phyloP scores from a whole-genome alignment of 1,140 invertebrate species.

The Hyposmocoma kahamanoa region DNA sequence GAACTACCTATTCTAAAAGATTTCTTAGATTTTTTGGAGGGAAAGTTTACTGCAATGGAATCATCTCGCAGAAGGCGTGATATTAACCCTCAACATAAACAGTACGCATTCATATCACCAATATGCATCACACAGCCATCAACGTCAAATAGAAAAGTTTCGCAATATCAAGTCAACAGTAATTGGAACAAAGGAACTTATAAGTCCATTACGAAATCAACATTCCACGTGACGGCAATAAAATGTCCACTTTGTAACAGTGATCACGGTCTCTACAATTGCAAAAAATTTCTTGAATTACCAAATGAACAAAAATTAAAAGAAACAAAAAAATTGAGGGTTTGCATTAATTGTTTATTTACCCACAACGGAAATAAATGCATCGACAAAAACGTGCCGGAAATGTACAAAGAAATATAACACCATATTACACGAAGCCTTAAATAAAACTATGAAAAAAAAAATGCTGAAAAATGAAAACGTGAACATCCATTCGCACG shows the following conservation, averaged over 20 bases:
- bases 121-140: too few relatives aligned
- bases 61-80: not conserved
- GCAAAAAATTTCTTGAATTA: constrained; percentile 10
- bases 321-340: not conserved
- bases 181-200: too few relatives aligned
- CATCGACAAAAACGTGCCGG: constrained; percentile 7
- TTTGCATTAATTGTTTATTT: constrained; percentile 16
- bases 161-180: too few relatives aligned
- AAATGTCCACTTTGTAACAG: constrained; percentile 14
- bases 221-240: constrained; percentile 4
- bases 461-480: too few relatives aligned
- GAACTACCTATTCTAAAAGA: not conserved
- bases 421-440: not conserved
- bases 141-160: too few relatives aligned
- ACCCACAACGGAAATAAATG: constrained; percentile 11
- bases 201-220: constrained; percentile 1
- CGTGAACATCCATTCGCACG: too few relatives aligned
- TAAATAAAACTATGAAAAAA: too few relatives aligned
- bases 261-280: constrained; percentile 13
- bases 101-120: too few relatives aligned
- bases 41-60: not conserved
- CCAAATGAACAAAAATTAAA: constrained; percentile 10
- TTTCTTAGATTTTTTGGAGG: not conserved
- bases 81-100: not conserved
- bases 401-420: not conserved